Conservation (phyloP, 2,888 invertebrate species). For the Lepas anatifera region DNA sequence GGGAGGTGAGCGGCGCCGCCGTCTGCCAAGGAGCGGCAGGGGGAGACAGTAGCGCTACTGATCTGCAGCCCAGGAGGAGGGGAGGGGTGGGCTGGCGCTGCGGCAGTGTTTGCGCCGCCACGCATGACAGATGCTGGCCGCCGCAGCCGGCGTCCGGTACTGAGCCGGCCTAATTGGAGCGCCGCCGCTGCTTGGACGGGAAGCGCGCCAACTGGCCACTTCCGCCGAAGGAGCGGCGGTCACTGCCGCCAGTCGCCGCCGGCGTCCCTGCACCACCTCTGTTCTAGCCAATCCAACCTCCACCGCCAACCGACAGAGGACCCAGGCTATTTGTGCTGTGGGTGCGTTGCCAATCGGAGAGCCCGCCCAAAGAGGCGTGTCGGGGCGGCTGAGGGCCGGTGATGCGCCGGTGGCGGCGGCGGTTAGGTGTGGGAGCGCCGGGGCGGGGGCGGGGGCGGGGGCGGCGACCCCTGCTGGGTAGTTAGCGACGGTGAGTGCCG, state of each 20-base stretch:
- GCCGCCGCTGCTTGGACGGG: background rate
- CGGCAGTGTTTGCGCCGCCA: background rate
- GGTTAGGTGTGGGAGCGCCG: background rate
- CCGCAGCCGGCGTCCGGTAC: background rate
- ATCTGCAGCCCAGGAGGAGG: background rate
- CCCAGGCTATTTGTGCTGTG: too few species aligned
- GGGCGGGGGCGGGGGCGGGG: background rate
- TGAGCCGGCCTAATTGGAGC: background rate
- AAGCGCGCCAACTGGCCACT: background rate
- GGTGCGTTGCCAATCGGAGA: too few species aligned
- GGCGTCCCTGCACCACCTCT: too few species aligned
- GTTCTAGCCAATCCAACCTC: too few species aligned
- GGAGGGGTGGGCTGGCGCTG: background rate
- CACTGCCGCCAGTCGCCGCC: background rate
- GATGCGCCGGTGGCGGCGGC: too few species aligned
- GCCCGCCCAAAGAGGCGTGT: too few species aligned
- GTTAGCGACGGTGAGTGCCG: slow-evolving; percentile 39
- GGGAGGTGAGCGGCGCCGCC: background rate
- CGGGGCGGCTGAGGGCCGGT: too few species aligned
- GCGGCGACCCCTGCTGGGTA: slow-evolving; percentile 1
- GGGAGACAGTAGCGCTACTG: background rate
- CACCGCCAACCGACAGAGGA: too few species aligned
- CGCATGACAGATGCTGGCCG: background rate
- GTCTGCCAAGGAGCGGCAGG: background rate
- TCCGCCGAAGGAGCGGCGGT: background rate